These are phyloP conservation scores for Clarias macrocephalus DNA, from an alignment of 2,113 vertebrate species.

Conservation along the genomic window DNA sequence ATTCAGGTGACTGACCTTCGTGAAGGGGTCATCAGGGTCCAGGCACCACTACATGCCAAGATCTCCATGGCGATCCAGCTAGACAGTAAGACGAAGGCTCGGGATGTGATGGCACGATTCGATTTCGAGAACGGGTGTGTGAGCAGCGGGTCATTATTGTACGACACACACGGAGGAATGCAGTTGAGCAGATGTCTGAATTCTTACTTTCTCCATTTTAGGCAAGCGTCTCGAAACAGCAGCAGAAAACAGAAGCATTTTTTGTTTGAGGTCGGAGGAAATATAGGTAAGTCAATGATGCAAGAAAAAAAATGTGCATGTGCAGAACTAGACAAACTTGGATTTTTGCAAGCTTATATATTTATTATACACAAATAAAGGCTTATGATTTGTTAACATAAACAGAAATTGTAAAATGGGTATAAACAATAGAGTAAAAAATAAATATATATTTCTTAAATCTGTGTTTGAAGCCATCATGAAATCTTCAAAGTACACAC, in stretches of 20 bases:
- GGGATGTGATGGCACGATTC: slow-evolving; percentile 86
- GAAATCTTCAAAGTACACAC: neutral
- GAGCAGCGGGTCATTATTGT: neutral
- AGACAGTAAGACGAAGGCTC: slow-evolving; percentile 83
- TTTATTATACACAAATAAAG: neutral
- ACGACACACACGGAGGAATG: neutral
- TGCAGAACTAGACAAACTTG: too few species aligned
- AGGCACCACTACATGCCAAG: slow-evolving; percentile 90
- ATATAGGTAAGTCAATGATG: slow-evolving; percentile 78
- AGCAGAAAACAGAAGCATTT: slow-evolving; percentile 75
- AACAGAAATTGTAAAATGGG: neutral
- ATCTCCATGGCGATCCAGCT: slow-evolving; percentile 96
- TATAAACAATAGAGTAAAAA: neutral
- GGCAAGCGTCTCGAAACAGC: slow-evolving; percentile 47
- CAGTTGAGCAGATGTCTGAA: slow-evolving; percentile 2
- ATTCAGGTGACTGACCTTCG: slow-evolving; percentile 81
- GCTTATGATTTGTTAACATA: neutral
- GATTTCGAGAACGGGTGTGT: slow-evolving; percentile 84
- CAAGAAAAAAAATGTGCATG: neutral
- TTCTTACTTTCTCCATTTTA: slow-evolving; percentile 26
- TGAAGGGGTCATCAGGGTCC: slow-evolving; percentile 89
- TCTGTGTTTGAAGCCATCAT: neutral
- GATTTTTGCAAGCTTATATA: too few species aligned
- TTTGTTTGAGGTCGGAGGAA: slow-evolving; percentile 87
- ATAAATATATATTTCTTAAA: neutral